These are phyloP conservation scores for Pangasius sanitwongsei DNA, from an alignment of 2,797 vertebrate genomes.

Conservation along the genomic window DNA sequence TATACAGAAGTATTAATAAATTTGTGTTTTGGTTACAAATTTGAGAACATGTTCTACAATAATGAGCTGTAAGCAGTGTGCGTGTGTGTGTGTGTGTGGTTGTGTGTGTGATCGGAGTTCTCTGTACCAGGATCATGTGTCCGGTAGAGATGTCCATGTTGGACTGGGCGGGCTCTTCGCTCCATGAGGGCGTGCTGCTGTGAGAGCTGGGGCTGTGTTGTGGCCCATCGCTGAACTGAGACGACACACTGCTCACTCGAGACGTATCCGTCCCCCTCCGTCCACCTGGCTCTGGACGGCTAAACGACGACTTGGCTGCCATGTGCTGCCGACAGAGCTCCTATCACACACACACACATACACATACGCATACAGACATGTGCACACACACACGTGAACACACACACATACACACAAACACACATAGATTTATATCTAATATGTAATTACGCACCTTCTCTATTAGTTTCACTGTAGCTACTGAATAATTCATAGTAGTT, in stretches of 20 bases:
- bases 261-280: conserved; percentile 85
- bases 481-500: conserved; percentile 3
- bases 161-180: conserved; percentile 94
- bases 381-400: background rate
- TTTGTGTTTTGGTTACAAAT: background rate
- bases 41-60: background rate
- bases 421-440: background rate
- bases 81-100: background rate
- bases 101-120: background rate
- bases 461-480: background rate
- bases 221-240: conserved; percentile 93
- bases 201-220: conserved; percentile 97
- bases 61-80: background rate
- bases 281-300: conserved; percentile 79
- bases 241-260: conserved; percentile 93
- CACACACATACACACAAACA: background rate
- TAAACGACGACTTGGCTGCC: conserved; percentile 91
- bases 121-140: conserved; percentile 96
- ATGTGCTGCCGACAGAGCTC: conserved; percentile 98
- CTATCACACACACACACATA: conserved; percentile 65
- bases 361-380: background rate
- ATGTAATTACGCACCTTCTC: background rate
- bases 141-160: conserved; percentile 99
- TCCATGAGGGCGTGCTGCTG: conserved; percentile 97
- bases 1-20: background rate